Evolutionary conservation across 1,140 invertebrate genomes (phyloP).

Genomic region (Bombus sylvicola): DNA sequence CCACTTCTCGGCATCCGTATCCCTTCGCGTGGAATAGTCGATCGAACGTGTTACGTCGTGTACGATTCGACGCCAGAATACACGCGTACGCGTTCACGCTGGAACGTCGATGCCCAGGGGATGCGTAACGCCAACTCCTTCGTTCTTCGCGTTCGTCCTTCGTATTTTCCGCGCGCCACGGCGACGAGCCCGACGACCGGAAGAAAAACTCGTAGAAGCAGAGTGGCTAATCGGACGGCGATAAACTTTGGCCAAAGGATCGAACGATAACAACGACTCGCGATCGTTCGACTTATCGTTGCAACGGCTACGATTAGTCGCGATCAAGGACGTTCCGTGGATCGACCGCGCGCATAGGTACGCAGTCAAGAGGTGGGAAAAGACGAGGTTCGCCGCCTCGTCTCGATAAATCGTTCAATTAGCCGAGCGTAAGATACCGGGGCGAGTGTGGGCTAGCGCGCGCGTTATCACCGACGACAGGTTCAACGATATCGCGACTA

Average conservation of each 20-base stretch:
- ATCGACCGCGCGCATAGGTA: too few relatives aligned
- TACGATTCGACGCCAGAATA: too few relatives aligned
- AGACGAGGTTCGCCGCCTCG: background rate
- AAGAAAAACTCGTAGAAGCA: background rate
- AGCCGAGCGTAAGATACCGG: background rate
- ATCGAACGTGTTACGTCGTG: too few relatives aligned
- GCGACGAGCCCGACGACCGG: background rate
- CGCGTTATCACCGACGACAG: background rate
- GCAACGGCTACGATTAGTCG: constrained; percentile 17
- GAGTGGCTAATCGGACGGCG: too few relatives aligned
- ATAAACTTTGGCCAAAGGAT: constrained; percentile 13
- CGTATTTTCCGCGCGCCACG: background rate
- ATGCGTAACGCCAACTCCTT: too few relatives aligned
- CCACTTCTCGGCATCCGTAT: too few relatives aligned
- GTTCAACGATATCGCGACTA: background rate
- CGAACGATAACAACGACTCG: constrained; percentile 52
- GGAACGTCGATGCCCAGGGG: background rate
- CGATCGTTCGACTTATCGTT: constrained; percentile 55
- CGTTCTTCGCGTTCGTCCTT: background rate
- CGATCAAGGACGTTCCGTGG: background rate
- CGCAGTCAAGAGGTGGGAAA: too few relatives aligned
- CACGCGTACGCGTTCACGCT: background rate
- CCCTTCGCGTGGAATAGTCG: too few relatives aligned
- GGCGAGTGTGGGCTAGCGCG: accelerated
- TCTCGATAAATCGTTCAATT: background rate